Evolutionary conservation across 2,797 vertebrate species (phyloP).

Genomic region (Balearica regulorum): DNA sequence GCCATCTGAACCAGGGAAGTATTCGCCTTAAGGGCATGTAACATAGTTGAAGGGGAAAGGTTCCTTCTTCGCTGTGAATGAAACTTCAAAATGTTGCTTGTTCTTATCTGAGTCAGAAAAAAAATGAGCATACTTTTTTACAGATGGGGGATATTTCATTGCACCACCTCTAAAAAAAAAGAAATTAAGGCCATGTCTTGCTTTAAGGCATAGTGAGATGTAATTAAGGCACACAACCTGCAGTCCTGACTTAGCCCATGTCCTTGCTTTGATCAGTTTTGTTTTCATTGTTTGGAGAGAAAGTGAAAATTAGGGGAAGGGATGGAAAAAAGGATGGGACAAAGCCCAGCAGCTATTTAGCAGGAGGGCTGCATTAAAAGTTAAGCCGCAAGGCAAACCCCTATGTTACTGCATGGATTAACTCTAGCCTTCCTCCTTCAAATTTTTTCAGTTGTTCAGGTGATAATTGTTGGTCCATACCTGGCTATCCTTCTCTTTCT

Average conservation of each 20-base stretch:
- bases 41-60: background rate
- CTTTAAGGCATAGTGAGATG: background rate
- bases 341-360: background rate
- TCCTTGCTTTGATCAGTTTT: background rate
- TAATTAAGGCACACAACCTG: background rate
- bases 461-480: conserved; percentile 80
- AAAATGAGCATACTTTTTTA: background rate
- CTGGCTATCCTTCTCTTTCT: conserved; percentile 81
- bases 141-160: background rate
- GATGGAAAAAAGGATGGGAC: background rate
- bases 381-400: background rate
- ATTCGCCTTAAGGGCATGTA: background rate
- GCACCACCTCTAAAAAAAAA: background rate
- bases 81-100: background rate
- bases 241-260: background rate
- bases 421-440: conserved; percentile 42
- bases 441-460: conserved; percentile 80
- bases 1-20: background rate
- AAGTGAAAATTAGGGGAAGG: background rate
- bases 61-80: background rate
- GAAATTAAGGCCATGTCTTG: background rate
- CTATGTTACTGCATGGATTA: background rate
- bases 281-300: background rate
- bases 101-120: background rate
- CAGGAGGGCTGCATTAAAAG: background rate